phyloP scores from a whole-genome alignment of 2,888 invertebrate genomes.

The Phengaris alcon region DNA sequence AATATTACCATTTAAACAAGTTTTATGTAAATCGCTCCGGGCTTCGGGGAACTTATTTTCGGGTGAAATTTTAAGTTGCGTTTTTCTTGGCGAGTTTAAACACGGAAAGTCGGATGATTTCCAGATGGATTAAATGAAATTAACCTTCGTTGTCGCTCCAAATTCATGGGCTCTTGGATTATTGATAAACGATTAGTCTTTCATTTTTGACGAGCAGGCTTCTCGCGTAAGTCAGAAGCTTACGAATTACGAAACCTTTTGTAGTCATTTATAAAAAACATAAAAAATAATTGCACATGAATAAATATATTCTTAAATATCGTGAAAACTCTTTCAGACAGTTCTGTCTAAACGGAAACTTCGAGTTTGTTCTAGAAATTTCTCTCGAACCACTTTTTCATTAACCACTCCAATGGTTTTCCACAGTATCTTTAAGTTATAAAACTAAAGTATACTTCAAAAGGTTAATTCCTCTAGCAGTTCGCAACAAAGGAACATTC shows the following conservation, averaged over 20 bases:
- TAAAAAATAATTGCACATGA: neutral
- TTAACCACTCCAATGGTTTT: conserved; percentile 20
- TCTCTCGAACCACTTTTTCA: conserved; percentile 17
- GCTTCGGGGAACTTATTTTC: conserved; percentile 69
- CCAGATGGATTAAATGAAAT: conserved; percentile 68
- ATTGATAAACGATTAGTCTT: neutral
- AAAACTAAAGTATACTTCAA: conserved; percentile 28
- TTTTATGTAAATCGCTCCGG: conserved; percentile 74
- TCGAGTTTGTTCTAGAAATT: conserved; percentile 10
- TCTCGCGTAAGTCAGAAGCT: too few relatives aligned
- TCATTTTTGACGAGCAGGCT: neutral
- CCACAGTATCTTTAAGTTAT: conserved; percentile 19
- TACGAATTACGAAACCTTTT: too few relatives aligned
- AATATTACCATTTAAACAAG: conserved; percentile 80
- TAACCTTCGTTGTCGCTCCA: conserved; percentile 60
- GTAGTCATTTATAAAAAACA: neutral
- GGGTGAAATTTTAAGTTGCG: conserved; percentile 64
- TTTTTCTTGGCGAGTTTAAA: conserved; percentile 69
- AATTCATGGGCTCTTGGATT: conserved; percentile 56
- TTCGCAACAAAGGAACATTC: conserved; percentile 34
- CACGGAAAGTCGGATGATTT: conserved; percentile 69
- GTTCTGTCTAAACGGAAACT: conserved; percentile 1
- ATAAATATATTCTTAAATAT: neutral
- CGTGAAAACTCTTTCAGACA: neutral
- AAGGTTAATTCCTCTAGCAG: conserved; percentile 29